Evolutionary conservation across 1,140 invertebrate species (phyloP).

Genomic region (Rhopalosiphum maidis): DNA sequence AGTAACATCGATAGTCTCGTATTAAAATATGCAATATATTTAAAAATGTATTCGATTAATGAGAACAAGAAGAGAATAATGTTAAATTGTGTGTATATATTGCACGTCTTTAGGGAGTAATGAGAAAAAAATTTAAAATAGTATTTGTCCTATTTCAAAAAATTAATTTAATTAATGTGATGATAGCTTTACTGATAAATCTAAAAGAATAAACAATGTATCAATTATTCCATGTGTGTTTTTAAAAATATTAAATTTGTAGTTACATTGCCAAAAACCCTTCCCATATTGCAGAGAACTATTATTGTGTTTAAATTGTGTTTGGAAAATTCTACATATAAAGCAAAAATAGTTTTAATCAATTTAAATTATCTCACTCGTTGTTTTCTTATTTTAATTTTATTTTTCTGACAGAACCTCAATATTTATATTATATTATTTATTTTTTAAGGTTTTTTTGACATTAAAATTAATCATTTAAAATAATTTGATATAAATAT

Average conservation of each 20-base stretch:
- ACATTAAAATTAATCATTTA: background rate
- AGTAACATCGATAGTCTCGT: background rate
- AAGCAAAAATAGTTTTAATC: background rate
- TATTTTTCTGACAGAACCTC: background rate
- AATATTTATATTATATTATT: background rate
- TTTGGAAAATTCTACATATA: background rate
- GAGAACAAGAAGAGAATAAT: background rate
- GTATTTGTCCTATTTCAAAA: background rate
- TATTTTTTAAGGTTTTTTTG: background rate
- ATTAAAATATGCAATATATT: background rate
- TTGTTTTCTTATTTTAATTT: background rate
- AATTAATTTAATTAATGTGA: background rate
- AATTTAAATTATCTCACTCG: background rate
- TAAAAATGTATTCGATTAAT: background rate
- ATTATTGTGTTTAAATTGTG: background rate
- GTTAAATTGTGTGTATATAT: background rate
- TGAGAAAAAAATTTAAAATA: too few relatives aligned
- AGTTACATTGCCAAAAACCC: background rate
- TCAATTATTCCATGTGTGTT: background rate
- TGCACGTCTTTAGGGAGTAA: background rate
- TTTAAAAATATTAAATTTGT: background rate
- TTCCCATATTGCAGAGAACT: background rate
- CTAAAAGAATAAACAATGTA: background rate
- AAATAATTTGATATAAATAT: background rate
- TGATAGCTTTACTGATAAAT: background rate